Conservation (phyloP, 1,140 invertebrate genomes). For the Orius laevigatus region DNA sequence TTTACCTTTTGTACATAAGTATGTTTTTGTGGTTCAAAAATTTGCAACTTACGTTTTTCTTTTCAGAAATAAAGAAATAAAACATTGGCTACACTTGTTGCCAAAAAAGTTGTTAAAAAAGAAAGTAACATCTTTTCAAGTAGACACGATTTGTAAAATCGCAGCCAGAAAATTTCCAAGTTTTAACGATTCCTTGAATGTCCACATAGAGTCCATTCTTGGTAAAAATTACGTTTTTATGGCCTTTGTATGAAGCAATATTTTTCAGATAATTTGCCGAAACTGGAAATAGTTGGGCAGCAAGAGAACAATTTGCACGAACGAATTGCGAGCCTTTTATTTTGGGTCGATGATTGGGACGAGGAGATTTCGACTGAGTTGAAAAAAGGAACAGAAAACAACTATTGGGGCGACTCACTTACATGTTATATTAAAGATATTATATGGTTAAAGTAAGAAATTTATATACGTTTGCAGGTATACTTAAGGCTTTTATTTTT, state of each 20-base stretch:
- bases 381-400: not conserved
- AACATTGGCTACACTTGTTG: conserved; percentile 10
- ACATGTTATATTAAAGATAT: conserved; percentile 11
- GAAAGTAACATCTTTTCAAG: not conserved
- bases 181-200: conserved; percentile 9
- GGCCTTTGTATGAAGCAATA: not conserved
- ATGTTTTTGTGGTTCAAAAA: not conserved
- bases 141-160: conserved; percentile 10
- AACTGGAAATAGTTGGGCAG: conserved; percentile 4
- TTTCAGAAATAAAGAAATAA: conserved; percentile 9
- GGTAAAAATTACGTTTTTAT: conserved; percentile 5
- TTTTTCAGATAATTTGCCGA: conserved; percentile 10
- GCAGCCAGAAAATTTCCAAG: conserved; percentile 12
- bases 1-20: not conserved
- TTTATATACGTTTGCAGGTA: too few species aligned
- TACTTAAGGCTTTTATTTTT: too few species aligned
- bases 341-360: conserved; percentile 16
- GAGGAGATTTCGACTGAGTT: conserved; percentile 7
- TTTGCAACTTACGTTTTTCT: not conserved
- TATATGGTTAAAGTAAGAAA: not conserved
- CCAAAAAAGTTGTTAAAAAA: conserved; percentile 6
- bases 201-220: conserved; percentile 12
- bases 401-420: conserved; percentile 9
- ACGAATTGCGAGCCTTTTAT: conserved; percentile 10
- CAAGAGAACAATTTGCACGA: not conserved